Base-by-base conservation (phyloP, 2,113 vertebrate genomes). In the Sigmodon hispidus region DNA sequence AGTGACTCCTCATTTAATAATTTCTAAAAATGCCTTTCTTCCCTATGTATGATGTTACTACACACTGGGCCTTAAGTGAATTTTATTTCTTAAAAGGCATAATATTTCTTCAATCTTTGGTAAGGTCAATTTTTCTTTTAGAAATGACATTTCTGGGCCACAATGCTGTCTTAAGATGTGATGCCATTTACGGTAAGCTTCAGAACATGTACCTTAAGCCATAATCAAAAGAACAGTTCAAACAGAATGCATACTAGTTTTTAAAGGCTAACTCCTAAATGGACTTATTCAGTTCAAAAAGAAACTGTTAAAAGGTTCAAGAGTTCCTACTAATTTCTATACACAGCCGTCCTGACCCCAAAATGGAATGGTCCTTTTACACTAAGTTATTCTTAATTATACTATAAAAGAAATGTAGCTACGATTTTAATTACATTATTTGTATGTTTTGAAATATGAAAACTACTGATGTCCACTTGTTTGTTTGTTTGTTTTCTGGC, bases 201-300 rank as follows among this genome's bases (percentile, higher is more conserved):
- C 73, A 96, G 97, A 91, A 61, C 73, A 73, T 91, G 96, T 87
- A 98, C 91, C 67, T 97, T 97, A 97, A 96, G 89, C 92, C 94
- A 96, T 84, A 97, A 98, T 81, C 31, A 83, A 88, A 72, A 34
- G 91, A 86, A 79, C 7, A 59, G 57, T 95, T 95, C 93, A 93
- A 98, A 98, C 92, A 97, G 96, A 97, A 98, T 98, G 97, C 89
- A 97, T 95, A 97, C 95, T 94, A 97, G 77, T 36, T 93, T 91
- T 97, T 96, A 98, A 98, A 98, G 95, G 92, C 84, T 89, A 97
- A 97, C 94, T 97, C 98, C 95, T 97, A 97, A 97, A 98, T 97
- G 91, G 90, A 72, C 63, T 89, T 93, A 61, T 61, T 90, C n/a
- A 73, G 91, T 94, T 97, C 89, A 97, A 97, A 98, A 96, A 94